Conservation (phyloP, 2,797 vertebrate species). For the Gymnodraco acuticeps region DNA sequence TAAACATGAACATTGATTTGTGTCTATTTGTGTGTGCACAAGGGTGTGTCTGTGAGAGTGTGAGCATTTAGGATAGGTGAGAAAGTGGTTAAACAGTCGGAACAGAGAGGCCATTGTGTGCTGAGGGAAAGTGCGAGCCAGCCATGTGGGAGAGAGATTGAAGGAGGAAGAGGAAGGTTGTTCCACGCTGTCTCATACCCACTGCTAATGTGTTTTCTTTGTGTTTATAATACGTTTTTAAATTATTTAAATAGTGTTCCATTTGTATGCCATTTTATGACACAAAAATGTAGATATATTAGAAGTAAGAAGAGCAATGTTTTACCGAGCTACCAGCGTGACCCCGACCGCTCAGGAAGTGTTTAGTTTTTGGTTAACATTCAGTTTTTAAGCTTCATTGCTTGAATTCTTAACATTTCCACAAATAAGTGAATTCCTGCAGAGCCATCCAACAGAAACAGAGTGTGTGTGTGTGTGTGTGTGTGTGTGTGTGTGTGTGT, state of each 20-base stretch:
- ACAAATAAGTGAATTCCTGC: constrained; percentile 85
- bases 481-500: constrained; percentile 27
- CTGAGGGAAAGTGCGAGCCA: constrained; percentile 55
- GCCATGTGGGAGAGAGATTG: constrained; percentile 58
- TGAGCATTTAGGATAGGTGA: constrained; percentile 64
- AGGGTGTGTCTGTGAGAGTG: constrained; percentile 33
- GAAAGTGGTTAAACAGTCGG: constrained; percentile 61
- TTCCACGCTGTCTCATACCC: constrained; percentile 37
- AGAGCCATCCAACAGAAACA: constrained; percentile 82
- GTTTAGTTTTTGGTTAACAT: constrained; percentile 71
- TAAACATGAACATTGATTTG: constrained; percentile 27
- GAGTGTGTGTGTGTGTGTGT: constrained; percentile 31
- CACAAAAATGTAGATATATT: constrained; percentile 16
- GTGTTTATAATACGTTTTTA: constrained; percentile 33
- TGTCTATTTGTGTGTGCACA: constrained; percentile 25
- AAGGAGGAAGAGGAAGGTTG: constrained; percentile 36
- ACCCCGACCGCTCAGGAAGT: constrained; percentile 55
- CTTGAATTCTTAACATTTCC: constrained; percentile 87
- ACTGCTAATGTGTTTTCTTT: constrained; percentile 25
- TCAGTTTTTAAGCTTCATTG: constrained; percentile 77
- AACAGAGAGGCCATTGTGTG: constrained; percentile 72
- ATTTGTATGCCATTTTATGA: constrained; percentile 2
- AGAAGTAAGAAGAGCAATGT: neutral
- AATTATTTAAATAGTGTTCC: constrained; percentile 2
- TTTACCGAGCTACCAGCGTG: constrained; percentile 14